These are phyloP conservation scores for Physeter macrocephalus DNA, from an alignment of 2,113 vertebrate genomes.

Conservation along the genomic window DNA sequence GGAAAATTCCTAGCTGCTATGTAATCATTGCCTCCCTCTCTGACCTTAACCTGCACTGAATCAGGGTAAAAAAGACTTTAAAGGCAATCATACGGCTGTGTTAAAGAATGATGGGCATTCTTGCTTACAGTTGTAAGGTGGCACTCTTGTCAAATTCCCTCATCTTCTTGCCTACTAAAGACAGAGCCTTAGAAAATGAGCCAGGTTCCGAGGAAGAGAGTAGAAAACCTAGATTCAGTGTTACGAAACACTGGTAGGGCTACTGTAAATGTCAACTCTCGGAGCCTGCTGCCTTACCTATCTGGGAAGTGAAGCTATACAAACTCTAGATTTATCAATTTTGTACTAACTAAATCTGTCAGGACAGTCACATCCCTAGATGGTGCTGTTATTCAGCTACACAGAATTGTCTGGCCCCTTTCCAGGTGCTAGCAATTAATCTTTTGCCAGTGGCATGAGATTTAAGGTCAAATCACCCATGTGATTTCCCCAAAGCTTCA, in stretches of 20 bases:
- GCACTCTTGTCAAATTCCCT: not conserved
- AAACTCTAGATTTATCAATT: constrained; percentile 60
- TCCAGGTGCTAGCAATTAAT: constrained; percentile 67
- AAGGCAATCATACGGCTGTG: not conserved
- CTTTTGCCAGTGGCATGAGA: constrained; percentile 60
- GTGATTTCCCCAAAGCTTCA: constrained; percentile 56
- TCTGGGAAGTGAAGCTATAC: not conserved
- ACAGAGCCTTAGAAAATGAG: constrained; percentile 4
- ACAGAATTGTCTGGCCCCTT: constrained; percentile 45
- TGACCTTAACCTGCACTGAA: not conserved
- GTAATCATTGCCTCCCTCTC: not conserved
- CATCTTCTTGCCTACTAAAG: not conserved
- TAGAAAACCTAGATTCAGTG: not conserved
- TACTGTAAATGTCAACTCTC: constrained; percentile 36
- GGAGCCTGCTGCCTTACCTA: not conserved
- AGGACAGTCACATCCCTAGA: constrained; percentile 42
- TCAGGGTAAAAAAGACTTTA: not conserved
- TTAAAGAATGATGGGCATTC: not conserved
- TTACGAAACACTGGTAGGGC: not conserved
- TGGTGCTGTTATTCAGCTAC: constrained; percentile 14
- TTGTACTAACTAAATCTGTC: constrained; percentile 64
- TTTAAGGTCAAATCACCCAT: constrained; percentile 68
- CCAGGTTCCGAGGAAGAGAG: not conserved
- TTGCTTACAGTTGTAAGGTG: not conserved
- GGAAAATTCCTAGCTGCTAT: not conserved